Base-by-base conservation (phyloP, 2,113 vertebrate species). In the Meleagris gallopavo region DNA sequence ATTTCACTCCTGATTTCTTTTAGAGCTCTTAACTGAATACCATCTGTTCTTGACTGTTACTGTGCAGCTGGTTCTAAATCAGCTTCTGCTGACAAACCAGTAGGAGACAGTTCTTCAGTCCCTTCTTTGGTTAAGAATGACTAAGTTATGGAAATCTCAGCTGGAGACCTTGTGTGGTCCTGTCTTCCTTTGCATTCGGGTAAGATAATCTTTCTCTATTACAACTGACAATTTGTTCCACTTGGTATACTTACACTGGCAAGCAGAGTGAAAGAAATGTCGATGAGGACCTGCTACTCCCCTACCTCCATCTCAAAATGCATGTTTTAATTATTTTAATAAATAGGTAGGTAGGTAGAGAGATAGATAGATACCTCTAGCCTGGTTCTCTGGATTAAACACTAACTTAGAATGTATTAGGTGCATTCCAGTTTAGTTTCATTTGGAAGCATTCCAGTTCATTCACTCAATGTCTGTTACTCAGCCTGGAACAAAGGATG, bases 1-100 rank as follows among this genome's bases (percentile, higher is more conserved):
- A 91, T 95, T 96, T 93, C 93, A 93, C 92, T 85, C 89, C 41
- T 94, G 89, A 94, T 90, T 89, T 89, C 90, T 80, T 94, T 89
- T 70, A 92, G 58, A 85, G 50, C 25, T 52, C 50, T 52, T 52
- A 25, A 15, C 25, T 52, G 50, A 52, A 52, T 52, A 52, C 50
- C 82, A 86, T 91, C 85, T 96, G 79, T 13, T 96, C 50, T 62
- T 91, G 79, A 54, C 58, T 85, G 30, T 88, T 88, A 83, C 78
- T 73, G 43, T 62, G 84, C n/a, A 41, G 54, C 50, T 79, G 72
- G 34, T 54, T 91, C 58, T 94, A 94, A 92, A 93, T 78, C 43
- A 45, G 85, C 13, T 76, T 83, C 50, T 78, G 62, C 30, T 76
- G 48, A 55, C 36, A 89, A 89, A 85, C 36, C 40, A 36, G 36